phyloP scores from a whole-genome alignment of 2,797 vertebrate species.

The Premnoplex brunnescens region DNA sequence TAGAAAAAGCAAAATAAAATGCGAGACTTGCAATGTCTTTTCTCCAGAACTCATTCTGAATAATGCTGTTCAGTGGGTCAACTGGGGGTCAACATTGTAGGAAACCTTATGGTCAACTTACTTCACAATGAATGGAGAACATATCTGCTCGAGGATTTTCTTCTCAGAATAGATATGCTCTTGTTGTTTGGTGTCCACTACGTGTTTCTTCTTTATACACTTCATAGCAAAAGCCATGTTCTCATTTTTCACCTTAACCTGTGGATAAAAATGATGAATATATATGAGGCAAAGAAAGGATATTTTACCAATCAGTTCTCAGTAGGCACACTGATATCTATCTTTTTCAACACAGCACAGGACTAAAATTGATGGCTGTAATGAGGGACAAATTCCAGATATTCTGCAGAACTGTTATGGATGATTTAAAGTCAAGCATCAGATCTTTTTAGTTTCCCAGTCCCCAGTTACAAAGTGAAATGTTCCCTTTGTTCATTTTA shows the following conservation, averaged over 20 bases:
- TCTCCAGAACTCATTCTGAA: not conserved
- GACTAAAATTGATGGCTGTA: not conserved
- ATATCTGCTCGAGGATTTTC: conserved; percentile 87
- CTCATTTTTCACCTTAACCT: conserved; percentile 91
- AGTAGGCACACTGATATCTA: not conserved
- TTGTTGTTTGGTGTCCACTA: conserved; percentile 91
- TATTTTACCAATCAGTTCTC: not conserved
- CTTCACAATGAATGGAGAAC: conserved; percentile 90
- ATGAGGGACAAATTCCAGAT: not conserved
- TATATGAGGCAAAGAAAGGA: not conserved
- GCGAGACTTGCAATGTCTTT: fast-evolving
- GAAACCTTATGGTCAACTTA: conserved; percentile 58
- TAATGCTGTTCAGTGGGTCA: not conserved
- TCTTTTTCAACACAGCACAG: not conserved
- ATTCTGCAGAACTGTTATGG: not conserved
- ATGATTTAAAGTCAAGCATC: not conserved
- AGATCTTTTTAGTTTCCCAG: not conserved
- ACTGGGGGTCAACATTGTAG: not conserved
- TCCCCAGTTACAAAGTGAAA: not conserved
- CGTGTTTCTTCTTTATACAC: conserved; percentile 91
- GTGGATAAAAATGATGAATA: not conserved
- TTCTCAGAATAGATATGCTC: conserved; percentile 94
- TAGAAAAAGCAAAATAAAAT: not conserved
- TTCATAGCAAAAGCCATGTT: conserved; percentile 90
- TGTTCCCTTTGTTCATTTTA: not conserved